Base-by-base conservation (phyloP, 1,140 invertebrate genomes). In the Platorchestia sp. region DNA sequence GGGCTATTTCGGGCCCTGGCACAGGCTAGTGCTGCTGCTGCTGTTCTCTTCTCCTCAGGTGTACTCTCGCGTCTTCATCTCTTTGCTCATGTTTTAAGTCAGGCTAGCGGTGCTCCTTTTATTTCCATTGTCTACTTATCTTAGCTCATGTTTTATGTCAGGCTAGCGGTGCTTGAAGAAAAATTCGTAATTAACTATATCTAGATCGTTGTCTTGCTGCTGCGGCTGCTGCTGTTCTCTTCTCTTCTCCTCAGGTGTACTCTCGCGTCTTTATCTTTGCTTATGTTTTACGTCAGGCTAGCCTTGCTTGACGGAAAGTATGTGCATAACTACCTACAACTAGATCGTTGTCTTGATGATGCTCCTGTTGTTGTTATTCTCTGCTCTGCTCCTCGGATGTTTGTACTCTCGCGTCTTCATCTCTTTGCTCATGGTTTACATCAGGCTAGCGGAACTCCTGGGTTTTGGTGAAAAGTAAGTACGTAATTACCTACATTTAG, bases 1-100 rank as follows among this genome's bases (percentile, higher is more conserved):
- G 5, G 41, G n/a, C 87, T 89, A 89, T 89, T 42, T 89, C 87
- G n/a, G 87, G 87, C n/a, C 87, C 87, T 89, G 87, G 87, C 87
- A 89, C 41, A 89, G 87, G 36, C 87, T 89, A 41, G 41, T 89
- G 87, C 87, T 75, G 87, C 87, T 41, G 41, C 87, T 44, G n/a
- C 41, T 89, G n/a, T 44, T 42, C 41, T 42, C 87, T 89, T 14
- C 41, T 6, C 59, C 27, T 75, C 59, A 75, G 59, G 59, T 75
- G 59, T 75, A 75, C 59, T 75, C 59, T 75, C 27, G 59, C 59
- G 14, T 27, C 59, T 75, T 10, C 36, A 3, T 75, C 59, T 10
- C 59, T 3, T 22, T 3, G 27, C 36, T 75, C 59, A 75, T 75
- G 59, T 75, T 75, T 75, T 75, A 75, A 36, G 14, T 75, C 59